phyloP scores from a whole-genome alignment of 2,797 vertebrate species.

The Myotis myotis region DNA sequence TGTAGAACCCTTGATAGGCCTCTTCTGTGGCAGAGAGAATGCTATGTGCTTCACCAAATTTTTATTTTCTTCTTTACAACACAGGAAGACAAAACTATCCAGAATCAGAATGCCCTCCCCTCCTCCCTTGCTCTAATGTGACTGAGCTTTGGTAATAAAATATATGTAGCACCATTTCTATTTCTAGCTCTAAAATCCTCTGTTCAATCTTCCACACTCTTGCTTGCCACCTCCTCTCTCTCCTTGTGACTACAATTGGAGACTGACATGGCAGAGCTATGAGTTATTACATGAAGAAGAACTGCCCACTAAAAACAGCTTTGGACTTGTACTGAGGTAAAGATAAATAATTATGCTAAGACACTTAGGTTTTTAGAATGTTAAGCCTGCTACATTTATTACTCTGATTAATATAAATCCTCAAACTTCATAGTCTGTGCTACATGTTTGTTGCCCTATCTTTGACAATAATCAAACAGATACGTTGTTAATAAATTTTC shows the following conservation, averaged over 20 bases:
- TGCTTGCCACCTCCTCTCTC: not conserved
- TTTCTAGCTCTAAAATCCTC: not conserved
- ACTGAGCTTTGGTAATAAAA: not conserved
- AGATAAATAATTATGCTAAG: not conserved
- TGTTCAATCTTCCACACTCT: not conserved
- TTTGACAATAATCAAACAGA: not conserved
- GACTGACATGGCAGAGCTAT: not conserved
- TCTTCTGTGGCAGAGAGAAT: not conserved
- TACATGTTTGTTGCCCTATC: not conserved
- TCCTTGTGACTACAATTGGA: not conserved
- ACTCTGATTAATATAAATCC: not conserved
- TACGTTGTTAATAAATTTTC: slow-evolving; percentile 1
- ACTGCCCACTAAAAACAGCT: not conserved
- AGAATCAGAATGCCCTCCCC: not conserved
- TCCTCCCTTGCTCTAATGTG: not conserved
- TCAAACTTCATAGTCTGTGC: not conserved
- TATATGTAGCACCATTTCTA: not conserved
- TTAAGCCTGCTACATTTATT: not conserved
- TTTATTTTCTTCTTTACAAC: not conserved
- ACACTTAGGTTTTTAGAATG: not conserved
- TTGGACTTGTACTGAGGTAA: not conserved
- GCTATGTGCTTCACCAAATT: not conserved
- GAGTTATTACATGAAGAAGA: not conserved
- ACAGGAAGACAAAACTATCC: not conserved
- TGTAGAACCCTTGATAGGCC: not conserved